Conservation (phyloP, 2,797 vertebrate genomes). For the Sphaeramia orbicularis region DNA sequence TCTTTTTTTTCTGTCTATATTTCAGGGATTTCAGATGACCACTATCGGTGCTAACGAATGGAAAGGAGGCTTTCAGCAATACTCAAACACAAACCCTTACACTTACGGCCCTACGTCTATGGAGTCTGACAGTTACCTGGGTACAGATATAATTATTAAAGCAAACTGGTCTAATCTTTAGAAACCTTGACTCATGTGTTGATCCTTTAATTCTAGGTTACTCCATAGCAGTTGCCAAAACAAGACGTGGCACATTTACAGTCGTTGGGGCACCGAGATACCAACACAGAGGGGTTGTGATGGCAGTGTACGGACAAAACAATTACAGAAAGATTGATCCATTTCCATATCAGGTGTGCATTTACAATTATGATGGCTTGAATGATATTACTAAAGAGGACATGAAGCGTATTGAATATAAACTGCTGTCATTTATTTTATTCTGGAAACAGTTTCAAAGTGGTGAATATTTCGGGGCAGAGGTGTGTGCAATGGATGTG, state of each 20-base stretch:
- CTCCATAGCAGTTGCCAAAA: conserved; percentile 72
- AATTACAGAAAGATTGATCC: conserved; percentile 5
- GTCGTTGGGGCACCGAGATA: conserved; percentile 83
- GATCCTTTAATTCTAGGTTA: conserved; percentile 74
- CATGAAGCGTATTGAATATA: neutral
- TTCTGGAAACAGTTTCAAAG: conserved; percentile 76
- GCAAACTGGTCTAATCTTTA: neutral
- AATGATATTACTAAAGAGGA: neutral
- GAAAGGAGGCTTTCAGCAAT: conserved; percentile 74
- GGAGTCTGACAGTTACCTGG: conserved; percentile 78
- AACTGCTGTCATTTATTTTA: neutral
- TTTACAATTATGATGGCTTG: neutral
- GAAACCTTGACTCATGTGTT: neutral
- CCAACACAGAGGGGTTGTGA: conserved; percentile 74
- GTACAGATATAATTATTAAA: conserved; percentile 47
- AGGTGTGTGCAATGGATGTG: conserved; percentile 85
- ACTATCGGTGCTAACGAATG: conserved; percentile 79
- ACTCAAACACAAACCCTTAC: fast-evolving
- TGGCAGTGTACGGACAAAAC: neutral
- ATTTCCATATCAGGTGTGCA: conserved; percentile 53
- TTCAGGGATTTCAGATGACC: conserved; percentile 56
- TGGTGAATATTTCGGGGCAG: conserved; percentile 90
- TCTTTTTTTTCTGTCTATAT: neutral
- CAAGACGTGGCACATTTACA: fast-evolving
- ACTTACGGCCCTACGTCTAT: neutral